phyloP scores from a whole-genome alignment of 2,888 invertebrate species.

The Scaptodrosophila latifasciaeformis region DNA sequence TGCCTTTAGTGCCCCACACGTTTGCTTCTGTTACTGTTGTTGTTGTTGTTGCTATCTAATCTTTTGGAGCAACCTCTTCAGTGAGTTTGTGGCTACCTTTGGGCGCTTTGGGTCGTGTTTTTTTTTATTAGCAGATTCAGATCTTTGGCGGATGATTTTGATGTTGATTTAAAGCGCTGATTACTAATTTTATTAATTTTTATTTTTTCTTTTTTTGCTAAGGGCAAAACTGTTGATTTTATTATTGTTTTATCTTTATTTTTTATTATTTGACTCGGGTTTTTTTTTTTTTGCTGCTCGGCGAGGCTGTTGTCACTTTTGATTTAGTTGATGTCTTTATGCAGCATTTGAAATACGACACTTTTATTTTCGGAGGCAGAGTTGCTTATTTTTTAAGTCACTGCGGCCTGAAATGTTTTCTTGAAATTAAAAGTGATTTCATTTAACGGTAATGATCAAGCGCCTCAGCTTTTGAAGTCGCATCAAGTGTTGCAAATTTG shows the following conservation, averaged over 20 bases:
- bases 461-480: conserved; percentile 57
- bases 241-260: conserved; percentile 21
- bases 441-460: conserved; percentile 59
- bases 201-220: conserved; percentile 16
- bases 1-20: conserved; percentile 10
- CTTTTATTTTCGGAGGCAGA: conserved; percentile 39
- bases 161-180: conserved; percentile 63
- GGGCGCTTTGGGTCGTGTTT: too few relatives aligned
- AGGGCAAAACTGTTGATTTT: conserved; percentile 16
- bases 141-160: conserved; percentile 31
- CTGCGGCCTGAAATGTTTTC: conserved; percentile 22
- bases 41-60: conserved; percentile 59
- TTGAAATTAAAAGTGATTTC: conserved; percentile 68
- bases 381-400: conserved; percentile 20
- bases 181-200: conserved; percentile 69
- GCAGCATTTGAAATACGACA: conserved; percentile 67
- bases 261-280: conserved; percentile 11
- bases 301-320: conserved; percentile 63
- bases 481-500: conserved; percentile 45
- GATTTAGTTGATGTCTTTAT: conserved; percentile 70
- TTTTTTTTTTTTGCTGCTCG: conserved; percentile 37
- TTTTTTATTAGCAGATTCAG: too few relatives aligned
- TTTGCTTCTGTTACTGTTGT: neutral
- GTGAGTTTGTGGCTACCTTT: conserved; percentile 18
- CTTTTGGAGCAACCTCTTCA: too few relatives aligned